Base-by-base conservation (phyloP, 1,140 invertebrate genomes). In the Dinoponera quadriceps region DNA sequence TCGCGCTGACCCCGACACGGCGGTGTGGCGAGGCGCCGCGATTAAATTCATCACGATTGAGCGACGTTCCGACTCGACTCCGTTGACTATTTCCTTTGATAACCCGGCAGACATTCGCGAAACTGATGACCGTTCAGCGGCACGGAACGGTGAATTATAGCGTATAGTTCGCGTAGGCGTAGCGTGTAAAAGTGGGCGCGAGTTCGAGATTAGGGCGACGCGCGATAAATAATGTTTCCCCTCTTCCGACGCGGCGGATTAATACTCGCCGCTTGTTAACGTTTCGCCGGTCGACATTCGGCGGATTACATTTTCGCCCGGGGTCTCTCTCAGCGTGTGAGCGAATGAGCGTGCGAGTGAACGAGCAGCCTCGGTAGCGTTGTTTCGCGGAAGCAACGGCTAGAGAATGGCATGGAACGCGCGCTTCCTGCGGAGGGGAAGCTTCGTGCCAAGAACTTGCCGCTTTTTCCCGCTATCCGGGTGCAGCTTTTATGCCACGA, bases 41-140 rank as follows among this genome's bases (percentile, higher is more conserved):
- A 84, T 88, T 88, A 86, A 86, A 86, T 81, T 84, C 82, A 84
- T 54, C 78, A 65, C 65, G 60, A 69, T 66, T 74, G 57, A 87
- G 33, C 68, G 75, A 83, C 59, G 22, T 66, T 72, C 44, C 22
- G 60, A 49, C 51, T 69, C 69, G 48, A 44, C 54, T 59, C 33
- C 75, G 33, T 48, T 80, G 69, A 57, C 82, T 55, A 82, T 66
- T 85, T 83, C 73, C 29, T 44, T 48, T 77, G 84, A 85, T 63
- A 51, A 29, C 14, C 7, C 29, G 18, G n/a, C 48, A 65, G 82
- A 69, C 51, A 57, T 57, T 25, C 33, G 69, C 22, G 20, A 22
- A 71, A 27, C 25, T 54, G 38, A 71, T 57, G 75, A 29, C 51
- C 5, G 33, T 57, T 29, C 18, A 27, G 20, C 29, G 27, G 49